Evolutionary conservation across 2,888 invertebrate genomes (phyloP).

Genomic region (Cynaeus angustus): DNA sequence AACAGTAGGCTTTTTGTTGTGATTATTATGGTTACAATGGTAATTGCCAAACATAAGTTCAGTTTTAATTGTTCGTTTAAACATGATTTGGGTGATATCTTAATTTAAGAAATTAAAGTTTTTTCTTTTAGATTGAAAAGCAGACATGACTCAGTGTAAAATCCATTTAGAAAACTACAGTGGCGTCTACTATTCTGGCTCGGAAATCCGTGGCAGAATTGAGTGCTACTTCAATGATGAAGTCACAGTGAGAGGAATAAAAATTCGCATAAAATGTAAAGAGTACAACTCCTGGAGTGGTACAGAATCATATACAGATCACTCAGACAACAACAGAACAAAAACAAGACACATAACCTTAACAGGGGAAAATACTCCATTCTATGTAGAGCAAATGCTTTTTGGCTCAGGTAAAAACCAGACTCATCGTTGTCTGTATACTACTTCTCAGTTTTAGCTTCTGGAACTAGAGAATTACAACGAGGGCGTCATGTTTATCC

Average conservation of each 20-base stretch:
- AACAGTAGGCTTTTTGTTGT: no score
- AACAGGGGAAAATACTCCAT: conserved; percentile 60
- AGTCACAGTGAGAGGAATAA: conserved; percentile 31
- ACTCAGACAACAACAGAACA: conserved; percentile 56
- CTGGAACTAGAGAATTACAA: conserved; percentile 57
- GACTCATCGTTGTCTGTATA: not conserved
- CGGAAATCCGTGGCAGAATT: conserved; percentile 33
- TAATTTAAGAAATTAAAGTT: not conserved
- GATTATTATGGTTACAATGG: no score
- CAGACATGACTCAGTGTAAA: conserved; percentile 37
- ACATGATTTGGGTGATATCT: no score
- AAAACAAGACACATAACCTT: conserved; percentile 57
- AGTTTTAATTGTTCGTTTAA: no score
- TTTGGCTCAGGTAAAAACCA: conserved; percentile 60
- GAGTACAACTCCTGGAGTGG: conserved; percentile 62
- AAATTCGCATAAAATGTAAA: conserved; percentile 46
- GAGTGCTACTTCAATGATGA: conserved; percentile 46
- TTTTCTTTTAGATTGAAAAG: not conserved
- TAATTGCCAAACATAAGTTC: no score
- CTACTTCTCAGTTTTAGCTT: conserved; percentile 53
- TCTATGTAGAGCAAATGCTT: conserved; percentile 59
- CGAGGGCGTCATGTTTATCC: conserved; percentile 64
- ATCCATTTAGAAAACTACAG: conserved; percentile 43
- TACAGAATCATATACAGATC: conserved; percentile 60
- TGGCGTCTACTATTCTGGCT: conserved; percentile 36